Evolutionary conservation across 2,888 invertebrate species (phyloP).

Genomic region (Tholera decimalis): DNA sequence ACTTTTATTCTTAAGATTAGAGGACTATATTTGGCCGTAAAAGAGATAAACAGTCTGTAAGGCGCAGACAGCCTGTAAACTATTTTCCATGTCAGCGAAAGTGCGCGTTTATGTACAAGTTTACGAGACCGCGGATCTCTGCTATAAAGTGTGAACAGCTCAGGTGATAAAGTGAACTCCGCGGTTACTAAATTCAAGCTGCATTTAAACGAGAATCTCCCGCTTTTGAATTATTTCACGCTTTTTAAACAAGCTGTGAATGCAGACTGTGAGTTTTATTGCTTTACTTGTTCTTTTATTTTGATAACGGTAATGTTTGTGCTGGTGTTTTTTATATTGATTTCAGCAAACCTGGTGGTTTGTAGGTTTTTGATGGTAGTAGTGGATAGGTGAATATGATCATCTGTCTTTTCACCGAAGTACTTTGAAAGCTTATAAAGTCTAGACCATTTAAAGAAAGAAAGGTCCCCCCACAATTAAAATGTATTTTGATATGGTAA

Average conservation of each 20-base stretch:
- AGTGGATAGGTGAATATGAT: not conserved
- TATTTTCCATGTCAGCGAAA: slow-evolving; percentile 90
- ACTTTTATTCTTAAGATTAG: slow-evolving; percentile 89
- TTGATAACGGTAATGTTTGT: slow-evolving; percentile 37
- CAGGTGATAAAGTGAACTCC: slow-evolving; percentile 84
- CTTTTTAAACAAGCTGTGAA: slow-evolving; percentile 79
- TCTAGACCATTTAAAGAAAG: too few relatives aligned
- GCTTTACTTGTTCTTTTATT: slow-evolving; percentile 61
- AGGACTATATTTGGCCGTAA: slow-evolving; percentile 83
- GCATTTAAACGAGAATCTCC: slow-evolving; percentile 84
- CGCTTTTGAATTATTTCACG: slow-evolving; percentile 88
- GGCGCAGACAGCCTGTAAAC: slow-evolving; percentile 85
- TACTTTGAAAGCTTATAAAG: too few relatives aligned
- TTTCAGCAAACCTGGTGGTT: not conserved
- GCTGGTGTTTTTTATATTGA: slow-evolving; percentile 16
- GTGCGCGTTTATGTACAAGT: slow-evolving; percentile 82
- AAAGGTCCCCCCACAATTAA: too few relatives aligned
- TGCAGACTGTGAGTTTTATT: slow-evolving; percentile 83
- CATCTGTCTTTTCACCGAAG: not conserved
- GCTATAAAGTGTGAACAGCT: slow-evolving; percentile 55
- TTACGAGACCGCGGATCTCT: slow-evolving; percentile 71
- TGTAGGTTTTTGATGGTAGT: not conserved
- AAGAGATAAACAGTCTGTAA: slow-evolving; percentile 85
- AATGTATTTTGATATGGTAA: too few relatives aligned
- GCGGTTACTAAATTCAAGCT: slow-evolving; percentile 83